A percentile compares a stretch with the other conserved stretches of the same genome.
Conservation (phyloP, 2,113 vertebrate species). For the Martes martes region DNA sequence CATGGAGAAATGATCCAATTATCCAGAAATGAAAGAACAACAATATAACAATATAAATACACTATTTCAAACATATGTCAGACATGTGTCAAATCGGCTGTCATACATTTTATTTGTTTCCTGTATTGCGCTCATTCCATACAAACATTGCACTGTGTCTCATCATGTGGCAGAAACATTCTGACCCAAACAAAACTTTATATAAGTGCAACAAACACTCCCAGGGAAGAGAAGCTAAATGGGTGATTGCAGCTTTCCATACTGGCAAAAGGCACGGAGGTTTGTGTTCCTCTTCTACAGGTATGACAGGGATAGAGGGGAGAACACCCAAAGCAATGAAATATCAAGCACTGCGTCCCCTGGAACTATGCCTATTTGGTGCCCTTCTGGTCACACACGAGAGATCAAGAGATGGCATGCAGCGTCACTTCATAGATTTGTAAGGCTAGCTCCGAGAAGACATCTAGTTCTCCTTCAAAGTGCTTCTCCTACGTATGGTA, state of each 20-base stretch:
- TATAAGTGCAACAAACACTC: not conserved
- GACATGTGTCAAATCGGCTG: not conserved
- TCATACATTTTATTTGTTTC: not conserved
- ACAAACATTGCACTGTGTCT: not conserved
- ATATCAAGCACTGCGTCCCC: accelerated
- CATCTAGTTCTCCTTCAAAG: not conserved
- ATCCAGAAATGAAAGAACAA: not conserved
- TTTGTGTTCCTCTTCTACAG: not conserved
- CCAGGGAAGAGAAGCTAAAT: not conserved
- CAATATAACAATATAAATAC: not conserved
- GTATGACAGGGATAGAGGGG: not conserved
- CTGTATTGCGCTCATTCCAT: not conserved
- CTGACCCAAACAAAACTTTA: not conserved
- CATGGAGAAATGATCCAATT: not conserved
- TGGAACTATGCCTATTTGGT: not conserved
- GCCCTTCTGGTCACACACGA: too few relatives aligned
- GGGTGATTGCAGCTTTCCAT: not conserved
- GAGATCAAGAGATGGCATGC: not conserved
- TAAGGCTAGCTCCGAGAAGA: not conserved
- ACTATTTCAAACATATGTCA: not conserved
- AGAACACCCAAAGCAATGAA: not conserved
- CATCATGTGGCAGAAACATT: not conserved
- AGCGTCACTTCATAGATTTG: not conserved
- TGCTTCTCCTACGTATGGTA: not conserved
- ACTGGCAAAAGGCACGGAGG: not conserved